A percentile compares a stretch with the other conserved stretches of the same genome.
Conservation (phyloP, 2,888 invertebrate genomes). For the Eumerus sabulonum region DNA sequence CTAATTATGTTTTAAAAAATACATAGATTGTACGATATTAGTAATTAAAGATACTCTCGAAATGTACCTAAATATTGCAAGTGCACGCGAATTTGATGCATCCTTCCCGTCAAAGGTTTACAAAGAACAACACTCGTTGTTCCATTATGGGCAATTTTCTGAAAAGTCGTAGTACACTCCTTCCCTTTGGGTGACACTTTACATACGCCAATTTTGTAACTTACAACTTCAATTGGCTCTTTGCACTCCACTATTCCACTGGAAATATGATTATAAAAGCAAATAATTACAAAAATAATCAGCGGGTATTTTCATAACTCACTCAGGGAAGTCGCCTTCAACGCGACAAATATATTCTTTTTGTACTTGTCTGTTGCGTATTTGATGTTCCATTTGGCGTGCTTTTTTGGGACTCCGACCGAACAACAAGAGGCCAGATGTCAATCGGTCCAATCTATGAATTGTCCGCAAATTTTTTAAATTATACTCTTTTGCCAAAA, state of each 20-base stretch:
- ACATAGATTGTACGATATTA: too few species aligned
- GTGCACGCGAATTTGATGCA: slow-evolving; percentile 99
- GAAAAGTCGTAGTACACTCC: slow-evolving; percentile 94
- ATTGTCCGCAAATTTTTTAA: slow-evolving; percentile 95
- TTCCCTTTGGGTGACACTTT: slow-evolving; percentile 96
- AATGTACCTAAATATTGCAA: slow-evolving; percentile 95
- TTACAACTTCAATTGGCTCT: slow-evolving; percentile 95
- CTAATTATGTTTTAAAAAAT: too few species aligned
- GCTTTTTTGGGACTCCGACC: slow-evolving; percentile 96
- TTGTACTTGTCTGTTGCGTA: slow-evolving; percentile 92
- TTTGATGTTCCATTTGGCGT: slow-evolving; percentile 96
- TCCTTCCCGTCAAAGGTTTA: slow-evolving; percentile 96
- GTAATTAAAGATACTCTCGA: too few species aligned
- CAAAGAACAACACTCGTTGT: slow-evolving; percentile 96
- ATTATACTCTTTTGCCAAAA: slow-evolving; percentile 97
- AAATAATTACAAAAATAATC: slow-evolving; percentile 5
- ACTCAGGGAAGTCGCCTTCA: slow-evolving; percentile 96
- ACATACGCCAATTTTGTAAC: slow-evolving; percentile 97
- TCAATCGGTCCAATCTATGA: slow-evolving; percentile 97
- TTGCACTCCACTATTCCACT: slow-evolving; percentile 91
- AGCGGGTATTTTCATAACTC: slow-evolving; percentile 77
- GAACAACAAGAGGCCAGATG: slow-evolving; percentile 94
- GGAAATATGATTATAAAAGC: slow-evolving; percentile 5
- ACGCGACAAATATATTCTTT: slow-evolving; percentile 98
- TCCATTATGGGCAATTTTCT: slow-evolving; percentile 92